Percentiles rank a stretch among this genome's conserved stretches.
Conservation (phyloP, 2,113 vertebrate species). For the Tragulus kanchil region DNA sequence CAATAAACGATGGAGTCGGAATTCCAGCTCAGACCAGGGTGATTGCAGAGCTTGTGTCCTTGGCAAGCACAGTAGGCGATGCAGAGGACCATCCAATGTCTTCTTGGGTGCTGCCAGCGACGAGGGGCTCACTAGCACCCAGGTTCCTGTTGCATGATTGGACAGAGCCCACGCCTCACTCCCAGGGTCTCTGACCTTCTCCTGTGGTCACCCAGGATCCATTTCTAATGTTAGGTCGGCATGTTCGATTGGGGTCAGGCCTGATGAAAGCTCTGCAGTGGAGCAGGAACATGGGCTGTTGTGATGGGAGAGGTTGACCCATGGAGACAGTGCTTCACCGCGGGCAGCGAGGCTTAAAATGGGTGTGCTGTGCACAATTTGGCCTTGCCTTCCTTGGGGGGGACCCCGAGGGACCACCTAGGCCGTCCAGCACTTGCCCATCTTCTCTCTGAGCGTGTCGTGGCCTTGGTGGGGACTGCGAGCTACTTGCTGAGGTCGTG, state of each 20-base stretch:
- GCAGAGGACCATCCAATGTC: too few relatives aligned
- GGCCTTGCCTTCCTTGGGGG: neutral
- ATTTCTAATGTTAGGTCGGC: neutral
- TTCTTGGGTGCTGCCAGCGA: neutral
- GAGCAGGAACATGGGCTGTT: neutral
- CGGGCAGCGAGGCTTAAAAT: conserved; percentile 19
- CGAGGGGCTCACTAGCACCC: neutral
- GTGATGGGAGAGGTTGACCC: neutral
- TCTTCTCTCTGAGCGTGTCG: neutral
- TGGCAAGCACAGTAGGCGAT: neutral
- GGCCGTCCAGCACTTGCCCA: neutral
- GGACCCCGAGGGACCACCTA: neutral
- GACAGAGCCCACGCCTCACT: neutral
- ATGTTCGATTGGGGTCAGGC: neutral
- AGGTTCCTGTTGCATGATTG: neutral
- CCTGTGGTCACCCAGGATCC: neutral
- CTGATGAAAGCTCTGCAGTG: neutral
- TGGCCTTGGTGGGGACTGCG: accelerated
- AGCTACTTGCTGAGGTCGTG: neutral
- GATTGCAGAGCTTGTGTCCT: neutral
- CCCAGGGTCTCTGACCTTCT: neutral
- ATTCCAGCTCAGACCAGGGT: neutral
- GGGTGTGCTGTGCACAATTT: neutral
- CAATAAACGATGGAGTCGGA: neutral
- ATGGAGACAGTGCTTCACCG: neutral